phyloP scores from a whole-genome alignment of 2,113 vertebrate species.

The Elephas maximus region DNA sequence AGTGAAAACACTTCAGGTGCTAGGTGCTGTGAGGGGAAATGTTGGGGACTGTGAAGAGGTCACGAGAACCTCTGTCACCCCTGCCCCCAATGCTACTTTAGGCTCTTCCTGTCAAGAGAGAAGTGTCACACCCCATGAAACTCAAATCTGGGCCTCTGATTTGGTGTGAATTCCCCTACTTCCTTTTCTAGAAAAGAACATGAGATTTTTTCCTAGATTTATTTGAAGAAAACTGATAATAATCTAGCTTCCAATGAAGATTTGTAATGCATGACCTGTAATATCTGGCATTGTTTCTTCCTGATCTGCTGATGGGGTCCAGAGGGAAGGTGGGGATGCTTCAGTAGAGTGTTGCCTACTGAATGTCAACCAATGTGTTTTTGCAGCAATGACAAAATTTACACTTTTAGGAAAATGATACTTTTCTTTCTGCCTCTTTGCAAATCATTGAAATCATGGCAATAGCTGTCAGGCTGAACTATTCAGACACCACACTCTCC shows the following conservation, averaged over 20 bases:
- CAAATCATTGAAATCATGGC: not conserved
- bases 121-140: constrained; percentile 26
- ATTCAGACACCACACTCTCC: not conserved
- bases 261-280: not conserved
- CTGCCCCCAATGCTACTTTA: not conserved
- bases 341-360: not conserved
- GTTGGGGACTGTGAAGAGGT: not conserved
- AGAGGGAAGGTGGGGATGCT: not conserved
- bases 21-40: constrained; percentile 42
- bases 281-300: not conserved
- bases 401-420: not conserved
- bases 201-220: constrained; percentile 14
- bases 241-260: not conserved
- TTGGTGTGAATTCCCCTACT: constrained; percentile 67
- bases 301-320: not conserved
- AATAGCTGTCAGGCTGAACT: not conserved
- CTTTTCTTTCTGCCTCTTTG: not conserved
- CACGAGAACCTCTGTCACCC: constrained; percentile 43
- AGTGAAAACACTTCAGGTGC: constrained; percentile 61
- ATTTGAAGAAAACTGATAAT: constrained; percentile 38
- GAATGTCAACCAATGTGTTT: not conserved
- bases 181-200: constrained; percentile 46
- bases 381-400: not conserved
- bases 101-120: constrained; percentile 56
- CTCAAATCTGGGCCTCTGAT: constrained; percentile 23